Evolutionary conservation across 1,140 invertebrate species (phyloP).

Genomic region (Brachionus asplanchnoidis): DNA sequence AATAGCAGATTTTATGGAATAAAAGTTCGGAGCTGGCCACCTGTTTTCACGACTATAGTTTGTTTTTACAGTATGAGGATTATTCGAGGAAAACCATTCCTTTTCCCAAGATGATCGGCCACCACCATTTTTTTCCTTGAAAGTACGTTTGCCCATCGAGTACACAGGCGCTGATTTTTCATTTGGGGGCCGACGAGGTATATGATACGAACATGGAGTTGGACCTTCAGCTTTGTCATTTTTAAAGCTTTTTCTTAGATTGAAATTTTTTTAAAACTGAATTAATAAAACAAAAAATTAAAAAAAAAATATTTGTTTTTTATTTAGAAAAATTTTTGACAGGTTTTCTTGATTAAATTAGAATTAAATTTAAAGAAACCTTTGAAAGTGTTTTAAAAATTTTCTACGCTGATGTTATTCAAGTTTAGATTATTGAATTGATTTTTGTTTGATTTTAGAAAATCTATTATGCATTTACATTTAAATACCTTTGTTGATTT

Average conservation of each 20-base stretch:
- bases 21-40: constrained; percentile 24
- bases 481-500: neutral
- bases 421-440: neutral
- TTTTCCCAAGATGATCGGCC: constrained; percentile 29
- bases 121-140: constrained; percentile 25
- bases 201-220: neutral
- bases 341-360: too few species aligned
- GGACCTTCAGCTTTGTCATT: neutral
- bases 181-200: constrained; percentile 4
- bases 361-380: too few species aligned
- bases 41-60: neutral
- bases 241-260: constrained; percentile 22
- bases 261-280: neutral
- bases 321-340: neutral
- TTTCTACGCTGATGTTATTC: neutral
- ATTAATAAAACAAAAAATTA: neutral
- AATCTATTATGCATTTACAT: neutral
- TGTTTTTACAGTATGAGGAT: constrained; percentile 27
- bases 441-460: neutral
- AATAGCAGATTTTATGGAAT: neutral
- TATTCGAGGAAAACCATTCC: constrained; percentile 1
- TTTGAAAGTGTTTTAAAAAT: too few species aligned
- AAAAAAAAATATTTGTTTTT: neutral
- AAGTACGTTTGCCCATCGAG: constrained; percentile 7
- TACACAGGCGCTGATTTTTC: constrained; percentile 11